Evolutionary conservation across 2,113 vertebrate genomes (phyloP).

Genomic region (Zeus faber): DNA sequence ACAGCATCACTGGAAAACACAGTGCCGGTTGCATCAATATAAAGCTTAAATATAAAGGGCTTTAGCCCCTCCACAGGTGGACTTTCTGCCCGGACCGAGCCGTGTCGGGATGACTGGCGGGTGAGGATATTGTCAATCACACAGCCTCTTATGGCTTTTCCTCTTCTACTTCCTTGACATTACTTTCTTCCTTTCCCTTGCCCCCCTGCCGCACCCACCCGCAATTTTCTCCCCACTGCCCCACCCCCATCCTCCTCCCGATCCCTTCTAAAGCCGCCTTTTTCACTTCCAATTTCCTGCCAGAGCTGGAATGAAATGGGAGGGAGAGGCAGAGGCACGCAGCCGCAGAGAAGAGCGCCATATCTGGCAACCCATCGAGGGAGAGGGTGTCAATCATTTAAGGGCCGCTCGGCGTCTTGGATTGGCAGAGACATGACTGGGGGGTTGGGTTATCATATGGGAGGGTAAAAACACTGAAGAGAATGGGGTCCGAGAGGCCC

Average conservation of each 20-base stretch:
- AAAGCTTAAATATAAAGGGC: neutral
- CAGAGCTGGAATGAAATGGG: slow-evolving; percentile 35
- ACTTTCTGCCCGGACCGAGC: neutral
- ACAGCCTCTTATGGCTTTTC: slow-evolving; percentile 17
- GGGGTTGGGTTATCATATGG: slow-evolving; percentile 40
- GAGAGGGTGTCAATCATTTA: slow-evolving; percentile 65
- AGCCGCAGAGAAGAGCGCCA: slow-evolving; percentile 33
- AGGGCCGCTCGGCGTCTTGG: no score
- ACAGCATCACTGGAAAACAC: neutral
- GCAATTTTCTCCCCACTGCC: slow-evolving; percentile 7
- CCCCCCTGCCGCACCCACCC: neutral
- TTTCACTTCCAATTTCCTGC: slow-evolving; percentile 56
- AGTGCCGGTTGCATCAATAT: neutral
- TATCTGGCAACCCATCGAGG: slow-evolving; percentile 60
- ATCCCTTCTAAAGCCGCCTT: slow-evolving; percentile 26
- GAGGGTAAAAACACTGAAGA: slow-evolving; percentile 39
- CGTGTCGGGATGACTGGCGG: slow-evolving; percentile 7
- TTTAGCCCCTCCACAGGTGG: neutral
- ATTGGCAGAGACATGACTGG: slow-evolving; percentile 24
- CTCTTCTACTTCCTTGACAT: neutral
- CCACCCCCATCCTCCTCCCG: slow-evolving; percentile 6
- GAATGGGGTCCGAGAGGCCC: slow-evolving; percentile 33
- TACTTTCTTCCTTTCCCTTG: neutral
- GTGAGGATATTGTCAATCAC: slow-evolving; percentile 30
- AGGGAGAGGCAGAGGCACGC: neutral